Base-by-base conservation (phyloP, 2,113 vertebrate species). In the Macquaria ambigua region DNA sequence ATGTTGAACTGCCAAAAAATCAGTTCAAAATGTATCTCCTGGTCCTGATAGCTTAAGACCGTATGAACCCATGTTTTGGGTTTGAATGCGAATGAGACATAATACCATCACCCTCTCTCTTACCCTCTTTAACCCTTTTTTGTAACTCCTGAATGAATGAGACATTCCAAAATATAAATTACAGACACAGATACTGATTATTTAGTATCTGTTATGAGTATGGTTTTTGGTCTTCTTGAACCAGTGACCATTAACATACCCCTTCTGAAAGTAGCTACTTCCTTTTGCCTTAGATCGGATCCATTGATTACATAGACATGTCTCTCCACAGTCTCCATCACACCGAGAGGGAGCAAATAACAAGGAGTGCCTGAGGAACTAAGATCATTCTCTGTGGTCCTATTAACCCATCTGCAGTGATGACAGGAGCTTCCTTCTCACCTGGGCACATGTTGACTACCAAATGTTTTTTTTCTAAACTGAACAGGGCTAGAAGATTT, bases 341-440 rank as follows among this genome's bases (percentile, higher is more conserved):
- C 48, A 52, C n/a, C 23, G 34, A 73, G 23, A 39, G 31, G 53
- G 15, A 56, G 37, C 55, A 69, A 74, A 80, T 69, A 71, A 61
- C 53, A 61, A 5, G 8, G 39, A 34, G 52, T 41, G 64, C 23
- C 39, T 50, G 14, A 69, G 68, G 61, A 77, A 34, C 25, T 2
- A 9, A 20, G 37, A 39, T 67, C 79, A 62, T 14, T 74, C 12
- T 67, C 37, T 56, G n/a, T 10, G 9, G 23, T 20, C 43, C 66
- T 48, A 23, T 48, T 61, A 68, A 43, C 43, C 41, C 25, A 12
- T 72, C 70, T 55, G n/a, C n/a, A 68, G 50, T 52, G 77, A 61
- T 59, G 84, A 82, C 75, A 75, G 59, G 63, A 12, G 64, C 74
- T 80, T 64, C 81, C 74, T 64, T n/a, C 70, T 83, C 28, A 76